A percentile compares a stretch with the other conserved stretches of the same genome.
phyloP scores from a whole-genome alignment of 2,888 invertebrate species.

The Synergus umbraculus region DNA sequence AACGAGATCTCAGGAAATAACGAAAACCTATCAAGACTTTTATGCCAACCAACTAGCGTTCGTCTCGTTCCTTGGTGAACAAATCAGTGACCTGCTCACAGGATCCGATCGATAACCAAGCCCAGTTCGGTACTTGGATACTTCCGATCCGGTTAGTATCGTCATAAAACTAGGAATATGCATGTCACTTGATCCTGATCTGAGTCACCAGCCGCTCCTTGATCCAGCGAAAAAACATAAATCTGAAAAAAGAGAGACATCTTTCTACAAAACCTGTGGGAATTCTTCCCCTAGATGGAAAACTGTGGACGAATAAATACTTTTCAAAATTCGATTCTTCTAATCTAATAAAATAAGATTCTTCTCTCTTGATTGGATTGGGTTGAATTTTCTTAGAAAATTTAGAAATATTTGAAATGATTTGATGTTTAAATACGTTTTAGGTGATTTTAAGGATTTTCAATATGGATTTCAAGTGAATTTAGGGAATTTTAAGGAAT shows the following conservation, averaged over 20 bases:
- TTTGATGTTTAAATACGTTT: too few species aligned
- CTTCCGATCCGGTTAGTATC: slow-evolving; percentile 65
- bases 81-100: slow-evolving; percentile 44
- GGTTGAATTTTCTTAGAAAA: too few species aligned
- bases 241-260: slow-evolving; percentile 24
- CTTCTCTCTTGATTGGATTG: too few species aligned
- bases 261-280: background rate
- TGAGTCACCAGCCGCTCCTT: slow-evolving; percentile 14
- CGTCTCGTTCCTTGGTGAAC: slow-evolving; percentile 46
- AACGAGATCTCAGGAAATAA: slow-evolving; percentile 60
- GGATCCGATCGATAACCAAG: slow-evolving; percentile 47
- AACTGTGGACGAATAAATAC: background rate
- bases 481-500: too few species aligned
- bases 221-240: slow-evolving; percentile 25
- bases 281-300: background rate
- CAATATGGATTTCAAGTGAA: too few species aligned
- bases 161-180: slow-evolving; percentile 60
- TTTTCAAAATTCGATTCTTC: slow-evolving; percentile 4
- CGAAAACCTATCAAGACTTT: slow-evolving; percentile 63
- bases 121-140: slow-evolving; percentile 46
- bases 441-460: too few species aligned
- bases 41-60: slow-evolving; percentile 54
- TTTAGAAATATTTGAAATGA: too few species aligned
- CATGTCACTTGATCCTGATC: slow-evolving; percentile 48
- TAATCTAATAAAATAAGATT: too few species aligned